Base-by-base conservation (phyloP, 2,797 vertebrate species). In the Takifugu ocellatus region DNA sequence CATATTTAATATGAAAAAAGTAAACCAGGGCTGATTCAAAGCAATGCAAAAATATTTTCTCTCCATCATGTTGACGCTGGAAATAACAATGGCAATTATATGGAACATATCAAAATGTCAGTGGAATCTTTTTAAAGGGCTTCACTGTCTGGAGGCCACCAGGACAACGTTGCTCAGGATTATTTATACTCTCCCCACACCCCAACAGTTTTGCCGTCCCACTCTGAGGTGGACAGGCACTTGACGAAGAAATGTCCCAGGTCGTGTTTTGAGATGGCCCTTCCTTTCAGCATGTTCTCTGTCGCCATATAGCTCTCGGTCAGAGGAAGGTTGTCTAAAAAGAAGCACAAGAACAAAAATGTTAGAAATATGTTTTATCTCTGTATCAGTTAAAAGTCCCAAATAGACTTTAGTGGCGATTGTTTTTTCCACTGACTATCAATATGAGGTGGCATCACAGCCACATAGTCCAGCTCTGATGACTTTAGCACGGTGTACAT, bases 361-460 rank as follows among this genome's bases (percentile, higher is more conserved):
- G 11, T n/a, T 46, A 46, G 16, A 46, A 2, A 7, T 5, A 44
- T 43, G 43, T 8, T 1, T 17, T 4, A 39, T 39, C 36, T 15
- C 36, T 12, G 14, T 12, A 39, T 39, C 12, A 44, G 43, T 17
- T 3, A 42, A 42, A 42, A 45, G 2, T 16, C 0, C 0, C 4
- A 39, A 39, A 12, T 12, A 39, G 36, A 39, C 12, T 11, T 4
- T 3, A 39, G 12, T 36, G 33, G 12, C 1, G 31, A 33, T 44
- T 65, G 3, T 5, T 12, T 24, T 62, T 66, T 10, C 9, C 39
- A 81, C 72, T 63, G 49, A 94, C 94, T 89, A 2, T 73, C 94
- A 1, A 97, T 96, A 70, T 96, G 95, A 6, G 95, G 95, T 0
- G 95, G 95, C 91, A 96, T 93, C 27, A 92, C 93, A 0, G 93